Percentiles rank a stretch among this genome's conserved stretches.
Evolutionary conservation across 2,113 vertebrate species (phyloP).

Genomic region (Oryzias curvinotus): DNA sequence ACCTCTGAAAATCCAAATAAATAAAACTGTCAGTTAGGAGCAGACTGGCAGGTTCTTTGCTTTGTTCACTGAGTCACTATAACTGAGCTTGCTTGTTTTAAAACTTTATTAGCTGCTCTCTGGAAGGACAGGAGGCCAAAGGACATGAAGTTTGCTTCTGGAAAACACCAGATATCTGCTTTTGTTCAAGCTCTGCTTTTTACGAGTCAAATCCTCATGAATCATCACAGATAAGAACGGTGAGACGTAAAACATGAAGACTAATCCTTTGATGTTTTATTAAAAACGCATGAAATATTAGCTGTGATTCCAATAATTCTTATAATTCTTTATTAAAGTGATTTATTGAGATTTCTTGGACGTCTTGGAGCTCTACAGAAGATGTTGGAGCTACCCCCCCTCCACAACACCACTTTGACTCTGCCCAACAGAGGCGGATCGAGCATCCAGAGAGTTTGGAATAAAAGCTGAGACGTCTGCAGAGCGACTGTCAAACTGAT

Average conservation of each 20-base stretch:
- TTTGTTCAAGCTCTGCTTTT: not conserved
- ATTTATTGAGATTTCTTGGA: conserved; percentile 30
- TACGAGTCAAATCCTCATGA: not conserved
- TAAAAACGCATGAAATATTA: too few relatives aligned
- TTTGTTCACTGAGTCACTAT: conserved; percentile 20
- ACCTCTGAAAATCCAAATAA: conserved; percentile 45
- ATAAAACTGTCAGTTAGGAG: conserved; percentile 39
- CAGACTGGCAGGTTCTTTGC: conserved; percentile 45
- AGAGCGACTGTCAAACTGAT: not conserved
- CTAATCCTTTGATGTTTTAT: too few relatives aligned
- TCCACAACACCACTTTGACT: conserved; percentile 23
- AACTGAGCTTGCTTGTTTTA: not conserved
- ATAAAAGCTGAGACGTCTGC: conserved; percentile 32
- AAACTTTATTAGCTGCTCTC: too few relatives aligned
- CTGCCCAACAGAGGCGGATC: conserved; percentile 22
- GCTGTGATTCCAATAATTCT: not conserved
- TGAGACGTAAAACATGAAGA: not conserved
- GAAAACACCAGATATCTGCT: not conserved
- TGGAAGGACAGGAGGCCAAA: conserved; percentile 3
- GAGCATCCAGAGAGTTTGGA: conserved; percentile 21
- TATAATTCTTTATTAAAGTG: not conserved
- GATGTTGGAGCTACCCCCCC: conserved; percentile 32
- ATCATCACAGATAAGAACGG: too few relatives aligned
- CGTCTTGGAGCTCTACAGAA: conserved; percentile 33
- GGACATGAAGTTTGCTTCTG: conserved; percentile 8